Evolutionary conservation across 92 coral and sea anemone genomes (phyloP).

Genomic region (Palythoa heliodiscus): DNA sequence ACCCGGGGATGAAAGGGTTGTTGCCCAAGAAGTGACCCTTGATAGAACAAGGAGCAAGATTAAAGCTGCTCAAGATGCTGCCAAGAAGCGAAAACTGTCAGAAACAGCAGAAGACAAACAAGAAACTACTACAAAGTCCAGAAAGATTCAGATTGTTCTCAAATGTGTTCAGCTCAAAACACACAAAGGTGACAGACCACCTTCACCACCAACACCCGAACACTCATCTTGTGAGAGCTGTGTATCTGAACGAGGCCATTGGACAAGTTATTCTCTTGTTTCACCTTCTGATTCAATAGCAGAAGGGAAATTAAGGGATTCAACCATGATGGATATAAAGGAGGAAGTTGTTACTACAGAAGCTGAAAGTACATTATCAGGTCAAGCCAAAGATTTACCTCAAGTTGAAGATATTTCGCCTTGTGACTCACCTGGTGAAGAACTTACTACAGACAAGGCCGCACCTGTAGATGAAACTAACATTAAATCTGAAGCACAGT

Average conservation of each 20-base stretch:
- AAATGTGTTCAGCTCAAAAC: constrained; percentile 62
- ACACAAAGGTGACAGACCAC: constrained; percentile 31
- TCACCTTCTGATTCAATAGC: constrained; percentile 6
- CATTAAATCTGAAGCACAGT: constrained; percentile 29
- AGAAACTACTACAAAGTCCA: constrained; percentile 53
- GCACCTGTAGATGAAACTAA: constrained; percentile 43
- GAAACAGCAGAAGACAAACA: constrained; percentile 65
- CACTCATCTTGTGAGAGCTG: constrained; percentile 20
- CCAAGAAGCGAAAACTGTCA: constrained; percentile 72
- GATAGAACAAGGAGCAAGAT: constrained; percentile 66
- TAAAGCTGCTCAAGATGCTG: constrained; percentile 73
- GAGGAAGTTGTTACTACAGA: constrained; percentile 42
- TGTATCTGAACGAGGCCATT: constrained; percentile 30
- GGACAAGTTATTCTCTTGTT: constrained; percentile 22
- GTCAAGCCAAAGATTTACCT: constrained; percentile 59
- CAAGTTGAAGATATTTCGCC: constrained; percentile 96
- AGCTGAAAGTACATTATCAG: constrained; percentile 11
- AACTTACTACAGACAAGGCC: constrained; percentile 36
- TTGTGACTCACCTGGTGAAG: constrained; percentile 78
- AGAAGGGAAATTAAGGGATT: background rate
- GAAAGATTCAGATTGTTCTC: constrained; percentile 66
- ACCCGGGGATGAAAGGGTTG: constrained; percentile 75
- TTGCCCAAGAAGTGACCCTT: constrained; percentile 67
- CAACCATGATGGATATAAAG: constrained; percentile 47
- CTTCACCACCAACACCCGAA: constrained; percentile 16